Percentiles rank a stretch among this genome's conserved stretches.
Evolutionary conservation across 2,888 invertebrate genomes (phyloP).

Genomic region (Sinotaia quadrata): DNA sequence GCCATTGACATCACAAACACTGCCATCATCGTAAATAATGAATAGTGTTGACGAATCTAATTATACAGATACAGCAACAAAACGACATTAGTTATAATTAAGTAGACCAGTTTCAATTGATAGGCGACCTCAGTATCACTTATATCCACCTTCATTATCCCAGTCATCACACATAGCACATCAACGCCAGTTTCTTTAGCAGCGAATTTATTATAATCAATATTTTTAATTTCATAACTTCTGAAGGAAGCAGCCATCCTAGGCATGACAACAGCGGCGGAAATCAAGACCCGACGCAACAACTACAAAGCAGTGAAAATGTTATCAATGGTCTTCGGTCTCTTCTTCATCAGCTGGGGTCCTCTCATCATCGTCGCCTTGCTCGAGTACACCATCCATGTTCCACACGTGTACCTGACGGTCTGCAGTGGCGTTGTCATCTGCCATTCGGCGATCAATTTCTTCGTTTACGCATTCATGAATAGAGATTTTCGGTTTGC

Average conservation of each 20-base stretch:
- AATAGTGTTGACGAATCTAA: too few relatives aligned
- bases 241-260: background rate
- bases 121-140: too few relatives aligned
- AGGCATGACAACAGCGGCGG: background rate
- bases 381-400: conserved; percentile 29
- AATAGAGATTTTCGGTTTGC: conserved; percentile 32
- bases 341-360: conserved; percentile 35
- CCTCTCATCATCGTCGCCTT: conserved; percentile 29
- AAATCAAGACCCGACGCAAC: background rate
- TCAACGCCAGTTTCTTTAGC: too few relatives aligned
- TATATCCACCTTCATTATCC: too few relatives aligned
- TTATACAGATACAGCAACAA: too few relatives aligned
- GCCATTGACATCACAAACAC: too few relatives aligned
- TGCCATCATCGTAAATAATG: too few relatives aligned
- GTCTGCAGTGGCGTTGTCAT: conserved; percentile 25
- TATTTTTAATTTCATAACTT: too few relatives aligned
- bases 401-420: conserved; percentile 11
- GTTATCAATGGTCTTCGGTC: conserved; percentile 34
- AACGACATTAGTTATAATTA: too few relatives aligned
- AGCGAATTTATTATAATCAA: too few relatives aligned
- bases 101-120: too few relatives aligned
- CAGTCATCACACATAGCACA: too few relatives aligned
- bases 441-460: conserved; percentile 36
- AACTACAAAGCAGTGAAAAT: conserved; percentile 29
- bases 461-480: conserved; percentile 30